Conservation (phyloP, 2,113 vertebrate species). For the Gymnobelideus leadbeateri region DNA sequence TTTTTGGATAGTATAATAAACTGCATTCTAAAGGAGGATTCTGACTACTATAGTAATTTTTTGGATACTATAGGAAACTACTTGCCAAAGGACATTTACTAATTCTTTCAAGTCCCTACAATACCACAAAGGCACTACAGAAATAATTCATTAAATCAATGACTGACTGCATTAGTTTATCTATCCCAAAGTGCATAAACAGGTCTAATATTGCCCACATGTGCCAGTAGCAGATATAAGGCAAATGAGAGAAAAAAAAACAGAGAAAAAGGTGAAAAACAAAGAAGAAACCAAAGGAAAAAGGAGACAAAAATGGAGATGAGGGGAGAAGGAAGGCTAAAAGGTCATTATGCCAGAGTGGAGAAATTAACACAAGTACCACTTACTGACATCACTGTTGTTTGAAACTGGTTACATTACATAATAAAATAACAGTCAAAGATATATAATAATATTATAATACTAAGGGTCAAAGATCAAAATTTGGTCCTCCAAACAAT, state of each 20-base stretch:
- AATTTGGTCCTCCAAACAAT: too few relatives aligned
- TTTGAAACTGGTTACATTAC: not conserved
- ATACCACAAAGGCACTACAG: not conserved
- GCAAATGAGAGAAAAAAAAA: not conserved
- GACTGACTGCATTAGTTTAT: too few relatives aligned
- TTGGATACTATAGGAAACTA: too few relatives aligned
- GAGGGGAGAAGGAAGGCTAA: not conserved
- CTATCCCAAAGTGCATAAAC: too few relatives aligned
- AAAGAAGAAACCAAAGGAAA: slow-evolving; percentile 24
- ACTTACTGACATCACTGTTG: not conserved
- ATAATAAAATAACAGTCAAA: not conserved
- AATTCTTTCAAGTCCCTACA: not conserved
- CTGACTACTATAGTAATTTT: too few relatives aligned
- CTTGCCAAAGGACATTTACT: too few relatives aligned
- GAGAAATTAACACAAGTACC: not conserved
- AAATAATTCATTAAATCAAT: slow-evolving; percentile 24
- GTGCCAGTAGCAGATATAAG: not conserved
- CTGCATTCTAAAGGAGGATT: too few relatives aligned
- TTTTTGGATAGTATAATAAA: too few relatives aligned
- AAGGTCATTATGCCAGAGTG: not conserved
- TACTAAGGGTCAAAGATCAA: too few relatives aligned
- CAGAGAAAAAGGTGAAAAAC: not conserved
- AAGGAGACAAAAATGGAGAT: slow-evolving; percentile 9
- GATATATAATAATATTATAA: too few relatives aligned
- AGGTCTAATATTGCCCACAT: not conserved